These are phyloP conservation scores for Drosophila nasuta DNA, from an alignment of 1,140 invertebrate species.

Conservation along the genomic window DNA sequence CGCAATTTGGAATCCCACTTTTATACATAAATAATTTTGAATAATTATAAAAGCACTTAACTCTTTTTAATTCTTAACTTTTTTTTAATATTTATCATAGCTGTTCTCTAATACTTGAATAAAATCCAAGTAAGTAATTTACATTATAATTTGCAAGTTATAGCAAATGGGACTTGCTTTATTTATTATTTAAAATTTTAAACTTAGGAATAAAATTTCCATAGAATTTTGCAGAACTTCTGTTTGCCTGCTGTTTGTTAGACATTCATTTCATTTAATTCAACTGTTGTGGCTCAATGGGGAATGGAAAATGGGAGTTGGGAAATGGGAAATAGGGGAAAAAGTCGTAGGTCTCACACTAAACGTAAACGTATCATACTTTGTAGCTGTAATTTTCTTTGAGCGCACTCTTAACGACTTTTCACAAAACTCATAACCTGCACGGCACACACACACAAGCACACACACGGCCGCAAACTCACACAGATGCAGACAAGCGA, in stretches of 20 bases:
- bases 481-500: constrained; percentile 41
- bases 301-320: background rate
- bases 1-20: no score
- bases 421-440: constrained; percentile 77
- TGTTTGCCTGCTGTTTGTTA: background rate
- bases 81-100: no score
- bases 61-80: no score
- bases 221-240: background rate
- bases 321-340: background rate
- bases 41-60: no score
- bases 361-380: constrained; percentile 43
- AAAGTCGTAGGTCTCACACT: background rate
- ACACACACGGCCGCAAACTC: constrained; percentile 37
- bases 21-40: no score
- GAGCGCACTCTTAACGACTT: constrained; percentile 72
- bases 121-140: no score
- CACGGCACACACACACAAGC: constrained; percentile 39
- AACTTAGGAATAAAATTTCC: no score
- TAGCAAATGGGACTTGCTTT: no score
- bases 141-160: no score
- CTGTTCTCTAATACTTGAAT: no score
- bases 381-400: constrained; percentile 72
- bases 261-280: background rate
- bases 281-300: background rate
- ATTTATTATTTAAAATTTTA: no score